Evolutionary conservation across 2,797 vertebrate species (phyloP), one percentile per base, ranked within the genome.

Genomic region (Chloroceryle inda): DNA sequence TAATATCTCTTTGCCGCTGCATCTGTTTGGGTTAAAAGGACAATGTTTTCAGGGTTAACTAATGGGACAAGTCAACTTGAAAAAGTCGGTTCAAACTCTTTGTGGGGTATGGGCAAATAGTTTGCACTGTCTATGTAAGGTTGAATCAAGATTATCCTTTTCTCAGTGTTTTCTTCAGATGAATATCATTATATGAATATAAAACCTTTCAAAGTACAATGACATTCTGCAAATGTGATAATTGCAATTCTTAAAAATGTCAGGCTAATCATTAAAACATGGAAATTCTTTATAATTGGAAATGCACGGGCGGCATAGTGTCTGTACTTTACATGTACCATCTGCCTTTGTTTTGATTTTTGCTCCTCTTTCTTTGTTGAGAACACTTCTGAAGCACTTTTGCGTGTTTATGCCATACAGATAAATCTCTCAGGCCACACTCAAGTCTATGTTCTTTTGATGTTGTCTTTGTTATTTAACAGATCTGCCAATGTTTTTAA

Each of bases 221-320:
- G 26, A 27, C 15, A 27, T 50, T 50, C 49, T 50, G 49, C 49
- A 50, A 50, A 50, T 50, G 24, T 49, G 47, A 49, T 50, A 50
- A 50, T 50, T 50, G 26, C 49, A 50, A 50, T 27, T 92, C 49
- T 85, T 50, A 45, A 63, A 92, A 91, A 75, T 3, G 3, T 74
- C 61, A 33, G 21, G 12, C 62, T 92, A 52, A 85, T 77, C 20
- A 37, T 47, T 53, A 76, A 81, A 93, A 62, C 50, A 77, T 23
- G 31, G n/a, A 23, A 72, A 68, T 93, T 88, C 37, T 66, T 91
- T 95, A 87, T 85, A 89, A 82, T 55, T 87, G 78, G 89, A 85
- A 94, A 73, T 1, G 0, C 50, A 62, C 31, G 81, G 84, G 91
- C 3, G 2, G 50, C 56, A 76, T 33, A 79, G 17, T 16, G 61